Percentiles rank a stretch among this genome's conserved stretches.
These are phyloP conservation scores for Epirrhoe tristata DNA, from an alignment of 2,888 invertebrate genomes.

Conservation along the genomic window DNA sequence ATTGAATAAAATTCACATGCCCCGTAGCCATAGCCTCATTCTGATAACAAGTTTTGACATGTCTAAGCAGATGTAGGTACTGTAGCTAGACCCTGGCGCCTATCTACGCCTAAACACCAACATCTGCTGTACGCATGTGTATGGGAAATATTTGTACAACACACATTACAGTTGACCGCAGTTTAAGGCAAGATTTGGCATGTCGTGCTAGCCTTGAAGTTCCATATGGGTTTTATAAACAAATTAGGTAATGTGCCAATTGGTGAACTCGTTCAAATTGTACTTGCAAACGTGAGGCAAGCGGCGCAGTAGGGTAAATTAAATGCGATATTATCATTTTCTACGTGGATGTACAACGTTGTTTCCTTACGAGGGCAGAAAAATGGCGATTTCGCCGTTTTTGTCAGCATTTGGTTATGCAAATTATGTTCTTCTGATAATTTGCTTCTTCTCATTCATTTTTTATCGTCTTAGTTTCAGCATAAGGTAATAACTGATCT, in stretches of 20 bases:
- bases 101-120: conserved; percentile 39
- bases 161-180: conserved; percentile 25
- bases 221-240: conserved; percentile 75
- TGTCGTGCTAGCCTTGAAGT: conserved; percentile 55
- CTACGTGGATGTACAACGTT: background rate
- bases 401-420: too few species aligned
- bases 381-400: too few species aligned
- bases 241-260: conserved; percentile 78
- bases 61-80: conserved; percentile 35
- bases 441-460: too few species aligned
- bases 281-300: conserved; percentile 28
- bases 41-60: conserved; percentile 33
- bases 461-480: too few species aligned
- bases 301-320: background rate
- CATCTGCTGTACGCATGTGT: conserved; percentile 37
- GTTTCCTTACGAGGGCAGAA: too few species aligned
- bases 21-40: conserved; percentile 11
- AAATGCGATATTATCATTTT: background rate
- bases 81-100: conserved; percentile 38
- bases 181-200: conserved; percentile 23
- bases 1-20: background rate
- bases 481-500: too few species aligned
- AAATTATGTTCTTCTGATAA: too few species aligned
- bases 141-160: conserved; percentile 45
- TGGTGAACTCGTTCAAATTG: conserved; percentile 70